Base-by-base conservation (phyloP, 2,888 invertebrate genomes). In the Vannuccia rotundouncinata region DNA sequence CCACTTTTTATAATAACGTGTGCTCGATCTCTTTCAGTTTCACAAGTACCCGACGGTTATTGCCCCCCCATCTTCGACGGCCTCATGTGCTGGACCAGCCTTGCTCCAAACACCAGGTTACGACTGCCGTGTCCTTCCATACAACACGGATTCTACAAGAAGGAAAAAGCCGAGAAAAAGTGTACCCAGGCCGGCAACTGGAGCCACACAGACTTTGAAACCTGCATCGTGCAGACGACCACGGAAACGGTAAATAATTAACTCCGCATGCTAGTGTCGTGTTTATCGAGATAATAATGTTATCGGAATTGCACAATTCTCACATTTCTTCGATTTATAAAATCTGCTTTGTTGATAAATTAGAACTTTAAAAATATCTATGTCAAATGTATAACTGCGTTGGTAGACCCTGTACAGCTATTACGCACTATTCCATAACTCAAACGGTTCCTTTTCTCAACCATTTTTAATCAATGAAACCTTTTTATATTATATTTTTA, bases 61-160 rank as follows among this genome's bases (percentile, higher is more conserved):
- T 77, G 77, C 13, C 77, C 28, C 25, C 31, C 77, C 25, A 31
- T 29, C 0, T 77, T 30, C 29, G 77, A 77, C 77, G 77, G 31
- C 0, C 25, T 77, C 1, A 0, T 31, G 77, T 77, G 77, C 31
- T 77, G 77, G 77, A n/a, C 17, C 2, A 17, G 29, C 25, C 25
- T 29, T 17, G 22, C 77, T 17, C 45, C 77, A 17, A 27, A 31
- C 1, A n/a, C 31, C 27, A 28, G 1, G 0, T 27, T 25, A 31
- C 0, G 1, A 2, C 77, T 1, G 77, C 77, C 29, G 29, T 77
- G 77, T 59, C n/a, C 77, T 17, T 17, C n/a, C 31, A 45, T 22
- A 28, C 1, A 22, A 2, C 31, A 77, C 29, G 77, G 59, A 1
- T 31, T 77, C 45, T 31, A n/a, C 29, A 31, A 59, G 2, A 59